Conservation (phyloP, 2,797 vertebrate genomes). For the Picus viridis region DNA sequence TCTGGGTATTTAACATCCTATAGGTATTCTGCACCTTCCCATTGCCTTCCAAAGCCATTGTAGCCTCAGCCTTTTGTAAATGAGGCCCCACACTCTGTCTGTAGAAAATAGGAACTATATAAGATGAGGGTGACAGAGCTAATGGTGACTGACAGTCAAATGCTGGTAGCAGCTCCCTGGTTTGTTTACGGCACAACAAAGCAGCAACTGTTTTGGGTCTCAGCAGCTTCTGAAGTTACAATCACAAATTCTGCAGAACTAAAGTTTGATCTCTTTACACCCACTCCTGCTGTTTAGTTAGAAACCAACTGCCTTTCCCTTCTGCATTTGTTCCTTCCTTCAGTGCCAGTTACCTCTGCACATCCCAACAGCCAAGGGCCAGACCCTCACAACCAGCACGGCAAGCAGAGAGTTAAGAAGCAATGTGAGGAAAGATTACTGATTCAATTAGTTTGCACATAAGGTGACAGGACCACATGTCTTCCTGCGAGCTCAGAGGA, state of each 20-base stretch:
- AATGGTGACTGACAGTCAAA: background rate
- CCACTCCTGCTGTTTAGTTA: background rate
- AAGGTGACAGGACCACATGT: background rate
- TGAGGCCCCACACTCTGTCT: background rate
- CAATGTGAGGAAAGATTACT: background rate
- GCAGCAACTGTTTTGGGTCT: slow-evolving; percentile 6
- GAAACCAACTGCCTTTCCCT: background rate
- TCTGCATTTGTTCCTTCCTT: background rate
- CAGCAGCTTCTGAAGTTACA: slow-evolving; percentile 5
- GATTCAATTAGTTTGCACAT: background rate
- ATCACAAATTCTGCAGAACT: background rate
- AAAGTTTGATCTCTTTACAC: background rate
- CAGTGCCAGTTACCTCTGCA: background rate
- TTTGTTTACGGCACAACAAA: slow-evolving; percentile 12
- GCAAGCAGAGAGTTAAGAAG: slow-evolving; percentile 23
- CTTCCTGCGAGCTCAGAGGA: slow-evolving; percentile 6
- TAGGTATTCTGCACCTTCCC: background rate
- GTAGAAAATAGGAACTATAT: background rate
- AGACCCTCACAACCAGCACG: background rate
- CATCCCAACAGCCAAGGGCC: background rate
- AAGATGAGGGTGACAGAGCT: slow-evolving; percentile 9
- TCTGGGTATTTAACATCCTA: background rate
- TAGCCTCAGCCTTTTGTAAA: background rate
- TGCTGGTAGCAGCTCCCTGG: background rate
- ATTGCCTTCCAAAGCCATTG: background rate